A percentile compares a stretch with the other conserved stretches of the same genome.
phyloP scores from a whole-genome alignment of 1,140 invertebrate species.

The Araneus ventricosus region DNA sequence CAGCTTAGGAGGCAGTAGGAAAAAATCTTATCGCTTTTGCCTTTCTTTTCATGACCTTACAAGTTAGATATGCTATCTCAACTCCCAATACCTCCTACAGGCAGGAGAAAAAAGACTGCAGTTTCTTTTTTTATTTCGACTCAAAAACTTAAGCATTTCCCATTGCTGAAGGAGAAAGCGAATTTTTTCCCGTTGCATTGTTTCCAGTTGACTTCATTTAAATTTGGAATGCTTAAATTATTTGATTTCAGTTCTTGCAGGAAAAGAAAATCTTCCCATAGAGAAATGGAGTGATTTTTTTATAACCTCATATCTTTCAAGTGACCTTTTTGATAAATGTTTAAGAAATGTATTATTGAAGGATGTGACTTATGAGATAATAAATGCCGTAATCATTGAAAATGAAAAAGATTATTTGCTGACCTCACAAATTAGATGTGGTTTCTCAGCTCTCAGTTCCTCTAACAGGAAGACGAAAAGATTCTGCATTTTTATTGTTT shows the following conservation, averaged over 20 bases:
- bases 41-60: slow-evolving; percentile 26
- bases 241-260: neutral
- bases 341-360: too few species aligned
- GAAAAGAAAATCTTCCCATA: neutral
- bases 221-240: slow-evolving; percentile 8
- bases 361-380: too few species aligned
- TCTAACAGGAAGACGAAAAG: too few species aligned
- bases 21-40: slow-evolving; percentile 23
- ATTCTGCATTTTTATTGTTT: too few species aligned
- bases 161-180: neutral
- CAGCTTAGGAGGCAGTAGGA: neutral
- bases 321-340: too few species aligned
- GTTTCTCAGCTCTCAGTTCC: too few species aligned
- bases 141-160: slow-evolving; percentile 1
- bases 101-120: neutral
- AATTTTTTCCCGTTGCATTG: neutral
- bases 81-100: slow-evolving; percentile 7
- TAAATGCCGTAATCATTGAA: too few species aligned
- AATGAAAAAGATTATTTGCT: too few species aligned
- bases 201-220: slow-evolving; percentile 21
- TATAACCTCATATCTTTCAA: too few species aligned
- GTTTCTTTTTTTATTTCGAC: neutral
- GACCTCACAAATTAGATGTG: too few species aligned
- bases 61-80: slow-evolving; percentile 36
- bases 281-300: too few species aligned